Evolutionary conservation across 2,888 invertebrate genomes (phyloP), one percentile per base, ranked within the genome.

Genomic region (Rhorus exstirpatorius): DNA sequence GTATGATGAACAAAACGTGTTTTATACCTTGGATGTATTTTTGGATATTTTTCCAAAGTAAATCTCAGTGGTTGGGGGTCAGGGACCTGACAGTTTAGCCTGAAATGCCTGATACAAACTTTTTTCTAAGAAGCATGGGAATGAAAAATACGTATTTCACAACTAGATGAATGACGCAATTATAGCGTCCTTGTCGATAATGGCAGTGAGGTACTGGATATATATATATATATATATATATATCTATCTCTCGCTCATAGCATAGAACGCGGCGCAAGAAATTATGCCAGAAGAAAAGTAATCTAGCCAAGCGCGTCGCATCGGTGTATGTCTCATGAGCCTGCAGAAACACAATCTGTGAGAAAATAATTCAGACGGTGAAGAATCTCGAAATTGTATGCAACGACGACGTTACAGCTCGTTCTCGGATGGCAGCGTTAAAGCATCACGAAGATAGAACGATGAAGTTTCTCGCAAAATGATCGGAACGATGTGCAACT

Each of bases 101-200:
- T 31, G 31, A 31, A 31, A 31, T 31, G 31, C 31, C 31, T 31
- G 2, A 31, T 31, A 6, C 6, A 31, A 3, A 38, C 3, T 10
- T 1, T 8, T 3, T 38, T 4, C 10, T 3, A 38, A 8, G 21
- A 44, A 55, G 77, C 72, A 65, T 72, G 75, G 60, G 68, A 72
- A 68, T 76, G 61, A 55, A 74, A 26, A 70, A 70, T 63, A 49
- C 12, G 38, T 58, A 68, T 44, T 68, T 67, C 17, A 46, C 76
- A 38, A 49, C 71, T 7, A 77, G 72, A 74, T 68, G 71, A 79
- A 77, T 83, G 84, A 84, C 85, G 82, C 85, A 87, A 88, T 90
- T 88, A n/a, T n/a, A 89, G 83, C 87, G 88, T 90, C 89, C 89
- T 89, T 88, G 89, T 87, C 87, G 88, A 89, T 90, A 90, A 89